A percentile compares a stretch with the other conserved stretches of the same genome.
Evolutionary conservation across 2,888 invertebrate genomes (phyloP).

Genomic region (Oasisia sp.): DNA sequence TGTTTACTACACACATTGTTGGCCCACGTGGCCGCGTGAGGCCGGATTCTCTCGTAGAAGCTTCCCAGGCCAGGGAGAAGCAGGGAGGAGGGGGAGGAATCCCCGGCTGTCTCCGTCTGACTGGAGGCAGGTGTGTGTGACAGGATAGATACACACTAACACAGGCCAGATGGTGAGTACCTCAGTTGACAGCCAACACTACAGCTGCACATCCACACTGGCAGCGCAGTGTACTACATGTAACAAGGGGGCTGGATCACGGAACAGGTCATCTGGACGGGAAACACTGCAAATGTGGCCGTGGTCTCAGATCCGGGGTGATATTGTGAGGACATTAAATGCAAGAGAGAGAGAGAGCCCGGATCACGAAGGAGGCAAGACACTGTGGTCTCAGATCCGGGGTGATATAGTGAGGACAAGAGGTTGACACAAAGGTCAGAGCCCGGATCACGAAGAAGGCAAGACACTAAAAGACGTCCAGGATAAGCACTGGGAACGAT

Average conservation of each 20-base stretch:
- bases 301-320: neutral
- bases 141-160: neutral
- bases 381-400: neutral
- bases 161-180: neutral
- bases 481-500: neutral
- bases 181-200: neutral
- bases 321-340: neutral
- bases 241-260: neutral
- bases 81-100: neutral
- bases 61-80: neutral
- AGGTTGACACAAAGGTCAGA: no score
- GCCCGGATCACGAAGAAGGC: neutral
- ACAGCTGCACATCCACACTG: neutral
- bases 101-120: neutral
- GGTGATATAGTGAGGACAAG: neutral
- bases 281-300: neutral
- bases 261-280: neutral
- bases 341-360: neutral
- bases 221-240: neutral
- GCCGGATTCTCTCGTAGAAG: neutral
- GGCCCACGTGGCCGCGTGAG: neutral
- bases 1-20: constrained; percentile 7
- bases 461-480: neutral
- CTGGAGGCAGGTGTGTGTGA: neutral
- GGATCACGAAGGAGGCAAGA: neutral